Evolutionary conservation across 92 coral and sea anemone genomes (phyloP).

Genomic region (Heliopora coerulea): DNA sequence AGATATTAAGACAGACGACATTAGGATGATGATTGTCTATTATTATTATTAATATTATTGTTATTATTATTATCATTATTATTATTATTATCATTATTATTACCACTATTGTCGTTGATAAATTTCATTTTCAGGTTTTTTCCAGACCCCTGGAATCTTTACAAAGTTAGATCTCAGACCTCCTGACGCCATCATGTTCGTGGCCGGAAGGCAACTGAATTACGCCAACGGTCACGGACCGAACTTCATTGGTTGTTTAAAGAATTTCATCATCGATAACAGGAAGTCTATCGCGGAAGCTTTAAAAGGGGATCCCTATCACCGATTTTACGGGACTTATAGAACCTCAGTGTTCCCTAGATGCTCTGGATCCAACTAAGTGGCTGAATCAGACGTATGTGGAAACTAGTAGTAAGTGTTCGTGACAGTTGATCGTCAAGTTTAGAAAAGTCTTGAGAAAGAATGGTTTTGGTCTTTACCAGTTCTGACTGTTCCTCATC

Average conservation of each 20-base stretch:
- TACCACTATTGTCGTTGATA: neutral
- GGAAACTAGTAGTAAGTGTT: too few relatives aligned
- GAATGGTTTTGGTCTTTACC: too few relatives aligned
- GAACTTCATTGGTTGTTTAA: conserved; percentile 86
- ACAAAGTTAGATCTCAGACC: conserved; percentile 72
- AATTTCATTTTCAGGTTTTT: conserved; percentile 24
- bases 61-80: neutral
- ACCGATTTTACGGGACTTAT: conserved; percentile 10
- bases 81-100: neutral
- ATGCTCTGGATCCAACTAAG: conserved; percentile 14
- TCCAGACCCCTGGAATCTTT: conserved; percentile 67
- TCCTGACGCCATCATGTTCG: conserved; percentile 70
- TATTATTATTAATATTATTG: too few relatives aligned
- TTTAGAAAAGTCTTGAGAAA: too few relatives aligned
- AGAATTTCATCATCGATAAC: conserved; percentile 78
- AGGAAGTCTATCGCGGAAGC: conserved; percentile 43
- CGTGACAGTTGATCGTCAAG: too few relatives aligned
- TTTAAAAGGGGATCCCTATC: conserved; percentile 30
- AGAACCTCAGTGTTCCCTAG: conserved; percentile 24
- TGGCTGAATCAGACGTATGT: too few relatives aligned
- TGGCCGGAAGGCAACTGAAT: conserved; percentile 84
- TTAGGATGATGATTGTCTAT: too few relatives aligned
- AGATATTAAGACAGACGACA: too few relatives aligned
- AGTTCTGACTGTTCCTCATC: too few relatives aligned
- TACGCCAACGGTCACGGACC: conserved; percentile 45